These are phyloP conservation scores for Scaptodrosophila latifasciaeformis DNA, from an alignment of 2,888 invertebrate genomes.

Conservation along the genomic window DNA sequence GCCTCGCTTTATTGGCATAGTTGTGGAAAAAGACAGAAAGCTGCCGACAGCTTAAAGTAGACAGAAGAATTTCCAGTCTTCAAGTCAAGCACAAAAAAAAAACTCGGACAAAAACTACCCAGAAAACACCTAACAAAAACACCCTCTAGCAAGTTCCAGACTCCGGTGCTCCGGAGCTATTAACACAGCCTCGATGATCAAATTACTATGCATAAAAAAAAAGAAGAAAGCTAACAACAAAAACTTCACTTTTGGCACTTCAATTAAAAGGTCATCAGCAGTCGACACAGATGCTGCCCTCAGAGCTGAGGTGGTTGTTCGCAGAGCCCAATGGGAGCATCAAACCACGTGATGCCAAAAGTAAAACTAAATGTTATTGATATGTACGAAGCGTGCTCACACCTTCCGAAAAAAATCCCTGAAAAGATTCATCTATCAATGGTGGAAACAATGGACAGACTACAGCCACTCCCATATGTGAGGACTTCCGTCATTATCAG, in stretches of 20 bases:
- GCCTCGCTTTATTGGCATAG: constrained; percentile 62
- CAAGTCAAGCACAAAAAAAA: background rate
- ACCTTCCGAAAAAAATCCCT: constrained; percentile 40
- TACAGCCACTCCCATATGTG: constrained; percentile 36
- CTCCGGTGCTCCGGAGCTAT: too few relatives aligned
- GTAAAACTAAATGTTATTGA: constrained; percentile 56
- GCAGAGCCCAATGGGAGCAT: background rate
- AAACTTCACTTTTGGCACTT: constrained; percentile 40
- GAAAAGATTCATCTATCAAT: constrained; percentile 36
- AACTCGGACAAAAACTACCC: background rate
- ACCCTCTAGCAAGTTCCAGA: too few relatives aligned
- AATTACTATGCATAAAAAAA: constrained; percentile 24
- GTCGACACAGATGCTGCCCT: constrained; percentile 61
- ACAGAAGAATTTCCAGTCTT: background rate
- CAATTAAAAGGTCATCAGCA: constrained; percentile 73
- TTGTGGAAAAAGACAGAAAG: too few relatives aligned
- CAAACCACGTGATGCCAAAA: constrained; percentile 26
- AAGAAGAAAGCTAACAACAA: constrained; percentile 7
- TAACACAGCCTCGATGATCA: constrained; percentile 12
- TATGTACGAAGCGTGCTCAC: constrained; percentile 61
- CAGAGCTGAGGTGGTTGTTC: constrained; percentile 8
- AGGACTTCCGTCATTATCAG: constrained; percentile 61
- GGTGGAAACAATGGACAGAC: background rate
- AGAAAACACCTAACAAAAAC: too few relatives aligned
- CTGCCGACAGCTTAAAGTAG: constrained; percentile 14